Base-by-base conservation (phyloP, 2,888 invertebrate species). In the Elaeidobius kamerunicus region DNA sequence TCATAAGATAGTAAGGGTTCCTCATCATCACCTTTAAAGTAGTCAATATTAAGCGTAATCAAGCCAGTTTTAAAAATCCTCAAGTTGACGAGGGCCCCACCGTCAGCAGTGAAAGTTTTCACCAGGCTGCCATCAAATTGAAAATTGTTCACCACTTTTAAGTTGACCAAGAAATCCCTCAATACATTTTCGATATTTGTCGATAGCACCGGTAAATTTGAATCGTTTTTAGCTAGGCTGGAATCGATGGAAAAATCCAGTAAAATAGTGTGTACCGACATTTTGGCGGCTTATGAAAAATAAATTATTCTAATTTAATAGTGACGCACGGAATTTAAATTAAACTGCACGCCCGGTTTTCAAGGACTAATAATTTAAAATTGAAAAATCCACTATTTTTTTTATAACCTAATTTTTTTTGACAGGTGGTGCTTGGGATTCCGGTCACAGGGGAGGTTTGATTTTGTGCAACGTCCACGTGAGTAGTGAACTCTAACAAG, bases 31-130 rank as follows among this genome's bases (percentile, higher is more conserved):
- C 79, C 83, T 69, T 86, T 83, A 70, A 82, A 90, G 75, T 88
- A 91, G 69, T 91, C 91, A 66, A 91, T 82, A 70, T 88, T 91
- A 61, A 91, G 76, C 28, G 90, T 89, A 51, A 91, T 78, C 60
- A 90, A 75, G 49, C 91, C 91, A 63, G 85, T 83, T 39, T 80
- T 78, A 65, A 85, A 90, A 60, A 87, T 79, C 67, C 90, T 79
- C 36, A 87, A 77, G 20, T 84, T 85, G 19, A 88, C 80, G 5
- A 87, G 78, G 40, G 82, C 80, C 20, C 83, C 84, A 67, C 80
- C 80, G 55, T 85, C 86, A 57, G 87, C 87, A 27, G 84, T 81
- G 57, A 85, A 79, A 14, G 90, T 72, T 63, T 84, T 81, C 58
- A 88, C 74, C 36, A 85, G 80, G 43, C 87, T 86, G 50, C 84